Conservation (phyloP, 2,113 vertebrate species). For the Pangasianodon hypophthalmus region DNA sequence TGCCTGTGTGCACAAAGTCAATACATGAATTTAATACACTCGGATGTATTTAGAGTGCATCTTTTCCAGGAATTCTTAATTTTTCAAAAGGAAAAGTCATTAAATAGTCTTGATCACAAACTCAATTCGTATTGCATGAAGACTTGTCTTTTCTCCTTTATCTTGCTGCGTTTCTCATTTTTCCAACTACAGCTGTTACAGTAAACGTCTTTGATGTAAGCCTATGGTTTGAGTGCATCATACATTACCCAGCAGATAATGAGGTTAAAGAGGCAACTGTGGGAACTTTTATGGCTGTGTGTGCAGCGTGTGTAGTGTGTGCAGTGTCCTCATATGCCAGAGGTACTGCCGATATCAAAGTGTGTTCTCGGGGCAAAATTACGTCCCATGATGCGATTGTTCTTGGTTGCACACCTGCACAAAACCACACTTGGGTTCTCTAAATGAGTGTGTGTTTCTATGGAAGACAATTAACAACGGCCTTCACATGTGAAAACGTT, state of each 20-base stretch:
- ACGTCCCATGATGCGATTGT: conserved; percentile 44
- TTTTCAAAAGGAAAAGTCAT: not conserved
- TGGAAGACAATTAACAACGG: conserved; percentile 54
- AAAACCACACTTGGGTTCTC: conserved; percentile 28
- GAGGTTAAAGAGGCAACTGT: conserved; percentile 24
- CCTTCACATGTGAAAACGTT: conserved; percentile 60
- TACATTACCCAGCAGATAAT: conserved; percentile 15
- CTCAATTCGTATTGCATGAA: not conserved
- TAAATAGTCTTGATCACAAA: not conserved
- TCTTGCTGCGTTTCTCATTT: not conserved
- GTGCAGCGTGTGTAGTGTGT: not conserved
- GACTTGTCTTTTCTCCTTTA: too few relatives aligned
- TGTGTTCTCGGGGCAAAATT: not conserved
- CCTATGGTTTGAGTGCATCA: conserved; percentile 1
- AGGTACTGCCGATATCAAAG: conserved; percentile 26
- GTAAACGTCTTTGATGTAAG: not conserved
- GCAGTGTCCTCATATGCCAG: not conserved
- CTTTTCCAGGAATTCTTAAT: not conserved
- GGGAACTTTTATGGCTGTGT: conserved; percentile 5
- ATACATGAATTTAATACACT: not conserved
- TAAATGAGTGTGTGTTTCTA: conserved; percentile 31
- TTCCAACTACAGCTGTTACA: not conserved
- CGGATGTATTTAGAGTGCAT: not conserved
- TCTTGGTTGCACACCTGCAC: conserved; percentile 56
- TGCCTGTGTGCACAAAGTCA: too few relatives aligned